Base-by-base conservation (phyloP, 2,888 invertebrate species). In the Drosophila ustulata region DNA sequence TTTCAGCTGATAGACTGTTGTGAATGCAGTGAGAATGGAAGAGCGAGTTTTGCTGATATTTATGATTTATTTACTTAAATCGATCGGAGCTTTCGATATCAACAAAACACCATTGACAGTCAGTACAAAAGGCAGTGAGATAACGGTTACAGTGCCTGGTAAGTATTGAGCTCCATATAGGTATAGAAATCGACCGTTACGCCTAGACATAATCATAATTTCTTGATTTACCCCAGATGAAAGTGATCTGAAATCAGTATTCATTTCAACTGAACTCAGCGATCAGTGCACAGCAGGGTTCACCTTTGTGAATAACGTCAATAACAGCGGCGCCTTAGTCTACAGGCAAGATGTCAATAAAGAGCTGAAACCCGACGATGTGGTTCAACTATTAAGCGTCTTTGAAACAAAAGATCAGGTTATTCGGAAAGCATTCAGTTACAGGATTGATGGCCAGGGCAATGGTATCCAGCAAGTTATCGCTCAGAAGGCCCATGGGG, bases 181-280 rank as follows among this genome's bases (percentile, higher is more conserved):
- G 30, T n/a, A 6, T 49, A 4, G 13, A 49, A 11, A 6, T 49
- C 9, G 13, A 34, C 7, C 30, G 7, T 2, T 26, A 18, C 18
- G 18, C 18, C 18, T 18, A 18, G 18, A 18, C 18, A 18, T 18
- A 18, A 18, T 18, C 18, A 18, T 18, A 18, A 18, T 18, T 18
- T 11, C 9, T 3, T 37, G 6, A 13, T 9, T 23, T 43, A 50
- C 6, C n/a, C 1, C 28, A 73, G 68, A 37, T 49, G 8, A 37
- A 8, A 9, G 9, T 2, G 41, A 63, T 4, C 0, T 63, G 0
- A 6, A 18, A 8, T 55, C 58, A 4, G 25, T 26, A 2, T 57
- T 73, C n/a, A 45, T 73, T 30, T 23, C 56, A 3, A 49, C 11
- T 2, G 59, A 73, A 13, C n/a, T 53, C 2, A 6, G 5, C 8